Evolutionary conservation across 2,113 vertebrate species (phyloP).

Genomic region (Anhinga rufa): DNA sequence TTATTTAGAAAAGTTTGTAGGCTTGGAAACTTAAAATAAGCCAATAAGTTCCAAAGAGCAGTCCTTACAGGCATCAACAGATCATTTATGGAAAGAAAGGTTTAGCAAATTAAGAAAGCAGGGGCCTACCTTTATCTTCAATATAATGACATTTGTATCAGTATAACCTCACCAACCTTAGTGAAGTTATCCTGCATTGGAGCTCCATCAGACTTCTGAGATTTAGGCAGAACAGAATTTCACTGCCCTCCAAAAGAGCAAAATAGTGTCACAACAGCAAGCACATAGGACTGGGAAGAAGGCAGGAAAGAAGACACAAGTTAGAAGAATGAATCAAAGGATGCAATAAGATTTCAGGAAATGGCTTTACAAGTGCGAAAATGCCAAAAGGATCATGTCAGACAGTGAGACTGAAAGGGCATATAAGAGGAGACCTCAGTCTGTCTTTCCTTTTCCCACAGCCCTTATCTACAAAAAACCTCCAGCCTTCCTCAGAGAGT

Average conservation of each 20-base stretch:
- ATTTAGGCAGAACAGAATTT: neutral
- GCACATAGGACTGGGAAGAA: rapidly evolving
- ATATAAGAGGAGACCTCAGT: neutral
- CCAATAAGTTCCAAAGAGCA: neutral
- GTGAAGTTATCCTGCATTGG: neutral
- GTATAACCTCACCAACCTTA: neutral
- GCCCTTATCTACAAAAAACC: neutral
- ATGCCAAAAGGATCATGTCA: neutral
- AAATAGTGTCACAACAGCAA: neutral
- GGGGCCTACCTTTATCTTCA: neutral
- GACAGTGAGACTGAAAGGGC: neutral
- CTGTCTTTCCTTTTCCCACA: neutral
- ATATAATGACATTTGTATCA: neutral
- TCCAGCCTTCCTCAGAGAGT: neutral
- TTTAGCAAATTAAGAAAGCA: neutral
- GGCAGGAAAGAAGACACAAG: neutral
- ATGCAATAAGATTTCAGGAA: neutral
- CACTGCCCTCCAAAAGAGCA: neutral
- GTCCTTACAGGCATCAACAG: neutral
- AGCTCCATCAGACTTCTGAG: neutral
- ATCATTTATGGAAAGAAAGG: neutral
- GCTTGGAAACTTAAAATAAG: neutral
- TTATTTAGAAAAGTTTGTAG: neutral
- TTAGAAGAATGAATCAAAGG: neutral
- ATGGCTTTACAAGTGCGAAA: neutral